Evolutionary conservation across 1,140 invertebrate species (phyloP), one percentile per base, ranked within the genome.

Genomic region (Ectropis grisescens): DNA sequence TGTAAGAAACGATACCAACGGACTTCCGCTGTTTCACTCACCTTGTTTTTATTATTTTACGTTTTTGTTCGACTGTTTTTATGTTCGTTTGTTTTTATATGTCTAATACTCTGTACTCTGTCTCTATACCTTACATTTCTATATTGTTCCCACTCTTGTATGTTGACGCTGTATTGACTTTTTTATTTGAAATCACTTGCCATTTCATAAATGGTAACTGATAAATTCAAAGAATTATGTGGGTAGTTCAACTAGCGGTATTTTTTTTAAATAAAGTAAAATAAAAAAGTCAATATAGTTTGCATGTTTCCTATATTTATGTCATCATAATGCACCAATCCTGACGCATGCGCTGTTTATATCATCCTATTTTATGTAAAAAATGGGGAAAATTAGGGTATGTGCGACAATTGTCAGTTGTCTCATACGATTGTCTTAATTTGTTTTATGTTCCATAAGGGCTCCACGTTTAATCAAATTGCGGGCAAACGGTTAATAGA

Each of bases 1-100:
- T 95, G 95, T 97, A 97, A 97, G 95, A 86, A 59, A 62, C 54
- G 41, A 65, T 41, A 58, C 37, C 55, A 55, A 54, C 19, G 24
- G 10, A 10, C 24, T 58, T 65, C 58, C 62, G 67, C 54, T 71
- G 60, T 65, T 58, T 68, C 67, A 65, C 52, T 74, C 70, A 74
- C 64, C 47, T 58, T 67, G 43, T 65, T 57, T 52, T 52, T 27
- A 41, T 45, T 52, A 38, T 52, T 49, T 59, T 61, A 53, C 43
- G 58, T 66, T 67, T 52, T 60, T 52, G 42, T 65, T 58, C 38
- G 37, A 56, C 56, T 61, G 50, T 30, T 45, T 37, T 45, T 44
- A 34, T 25, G 32, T 47, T 44, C 26, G 24, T 51, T 47, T 68
- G 55, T 55, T 65, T 54, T 53, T 65, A 58, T 62, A n/a, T n/a